A percentile compares a stretch with the other conserved stretches of the same genome.
Evolutionary conservation across 2,888 invertebrate genomes (phyloP).

Genomic region (Nemapogon koenigi): DNA sequence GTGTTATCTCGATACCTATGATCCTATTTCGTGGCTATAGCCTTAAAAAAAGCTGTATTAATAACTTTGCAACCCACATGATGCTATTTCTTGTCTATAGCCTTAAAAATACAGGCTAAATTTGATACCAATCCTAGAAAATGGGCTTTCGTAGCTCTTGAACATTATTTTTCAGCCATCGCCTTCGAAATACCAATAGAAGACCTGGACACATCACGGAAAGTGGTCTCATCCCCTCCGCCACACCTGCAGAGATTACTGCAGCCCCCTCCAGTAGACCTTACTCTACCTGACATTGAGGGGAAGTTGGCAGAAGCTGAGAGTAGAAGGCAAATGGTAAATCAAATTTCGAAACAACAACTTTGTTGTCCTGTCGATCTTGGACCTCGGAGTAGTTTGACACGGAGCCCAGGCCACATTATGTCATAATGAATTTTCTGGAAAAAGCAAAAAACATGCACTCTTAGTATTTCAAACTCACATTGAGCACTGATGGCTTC

Average conservation of each 20-base stretch:
- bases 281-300: slow-evolving; percentile 69
- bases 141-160: too few species aligned
- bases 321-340: slow-evolving; percentile 67
- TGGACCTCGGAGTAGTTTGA: not conserved
- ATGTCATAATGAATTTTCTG: not conserved
- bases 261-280: slow-evolving; percentile 64
- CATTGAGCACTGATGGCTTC: too few species aligned
- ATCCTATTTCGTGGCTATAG: too few species aligned
- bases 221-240: slow-evolving; percentile 69
- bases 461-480: too few species aligned
- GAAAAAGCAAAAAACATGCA: too few species aligned
- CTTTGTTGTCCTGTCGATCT: not conserved
- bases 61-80: too few species aligned
- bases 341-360: not conserved
- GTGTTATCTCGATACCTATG: too few species aligned
- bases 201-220: slow-evolving; percentile 46
- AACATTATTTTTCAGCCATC: slow-evolving; percentile 56
- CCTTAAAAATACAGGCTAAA: too few species aligned
- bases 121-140: too few species aligned
- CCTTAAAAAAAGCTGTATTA: too few species aligned
- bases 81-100: too few species aligned
- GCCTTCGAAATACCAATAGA: slow-evolving; percentile 68
- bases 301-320: slow-evolving; percentile 78
- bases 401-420: not conserved
- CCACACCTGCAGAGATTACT: slow-evolving; percentile 71